Evolutionary conservation across 2,113 vertebrate genomes (phyloP).

Genomic region (Panthera leo): DNA sequence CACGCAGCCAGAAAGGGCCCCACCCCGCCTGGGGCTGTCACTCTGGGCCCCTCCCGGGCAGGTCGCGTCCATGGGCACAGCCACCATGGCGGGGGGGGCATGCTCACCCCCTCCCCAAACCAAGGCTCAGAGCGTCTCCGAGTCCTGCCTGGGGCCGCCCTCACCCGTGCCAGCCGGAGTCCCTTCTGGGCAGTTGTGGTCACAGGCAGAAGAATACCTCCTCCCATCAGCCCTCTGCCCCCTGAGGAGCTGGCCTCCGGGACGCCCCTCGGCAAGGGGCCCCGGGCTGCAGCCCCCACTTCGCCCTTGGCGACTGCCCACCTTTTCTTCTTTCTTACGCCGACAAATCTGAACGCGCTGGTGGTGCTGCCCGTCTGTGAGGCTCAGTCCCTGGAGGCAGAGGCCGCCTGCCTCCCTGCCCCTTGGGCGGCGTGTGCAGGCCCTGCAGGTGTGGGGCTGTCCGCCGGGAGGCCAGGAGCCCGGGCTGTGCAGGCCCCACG

Average conservation of each 20-base stretch:
- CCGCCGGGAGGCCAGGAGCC: not conserved
- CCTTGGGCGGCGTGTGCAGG: not conserved
- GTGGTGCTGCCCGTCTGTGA: rapidly evolving
- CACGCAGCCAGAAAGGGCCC: not conserved
- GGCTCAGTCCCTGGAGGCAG: not conserved
- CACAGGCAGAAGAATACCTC: not conserved
- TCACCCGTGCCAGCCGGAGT: rapidly evolving
- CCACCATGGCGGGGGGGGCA: not conserved
- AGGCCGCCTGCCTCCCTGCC: not conserved
- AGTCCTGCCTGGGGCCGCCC: not conserved
- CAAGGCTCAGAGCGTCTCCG: not conserved
- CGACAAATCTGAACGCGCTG: rapidly evolving
- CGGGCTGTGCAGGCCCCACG: not conserved
- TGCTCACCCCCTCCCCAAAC: not conserved
- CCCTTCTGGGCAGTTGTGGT: rapidly evolving
- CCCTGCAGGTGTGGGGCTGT: not conserved
- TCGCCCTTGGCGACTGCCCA: rapidly evolving
- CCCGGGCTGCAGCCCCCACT: rapidly evolving
- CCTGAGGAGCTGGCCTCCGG: not conserved
- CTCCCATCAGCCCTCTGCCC: no score
- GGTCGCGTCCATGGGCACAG: not conserved
- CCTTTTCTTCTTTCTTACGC: no score
- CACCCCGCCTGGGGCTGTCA: not conserved
- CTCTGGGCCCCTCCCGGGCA: not conserved
- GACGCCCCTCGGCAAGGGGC: not conserved